Evolutionary conservation across 2,113 vertebrate genomes (phyloP), one percentile per base, ranked within the genome.

Genomic region (Callithrix jacchus): DNA sequence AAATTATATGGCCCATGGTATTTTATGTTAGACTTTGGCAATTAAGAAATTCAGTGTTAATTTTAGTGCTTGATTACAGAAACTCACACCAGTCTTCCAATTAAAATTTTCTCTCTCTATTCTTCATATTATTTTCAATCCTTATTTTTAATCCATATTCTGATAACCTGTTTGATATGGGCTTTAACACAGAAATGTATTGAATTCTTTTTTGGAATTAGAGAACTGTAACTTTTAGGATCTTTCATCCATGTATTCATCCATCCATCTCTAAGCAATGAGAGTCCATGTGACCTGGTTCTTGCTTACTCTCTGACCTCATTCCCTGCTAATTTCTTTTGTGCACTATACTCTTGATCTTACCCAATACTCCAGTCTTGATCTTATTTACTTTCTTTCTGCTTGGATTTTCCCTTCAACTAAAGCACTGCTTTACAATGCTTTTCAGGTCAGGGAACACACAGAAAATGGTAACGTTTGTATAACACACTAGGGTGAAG

Each of bases 1-100:
- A 56, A 77, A 89, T 64, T 79, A 74, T n/a, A 47, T 40, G 47
- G 35, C 58, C 45, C 27, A 80, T 80, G 61, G 45, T 56, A 61
- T 76, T 94, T 93, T 83, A 64, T 66, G 92, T 76, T 56, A 93
- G 71, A 80, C 17, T 77, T 90, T 68, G 61, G 35, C 10, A 49
- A 58, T 20, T 32, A 54, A 42, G 23, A 97, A 68, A 86, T 12
- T 87, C 37, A 77, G 11, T 40, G 21, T 87, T 77, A 42, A 92
- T 82, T 91, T 95, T 74, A 85, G 27, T 49, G 30, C 52, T 89
- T 54, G 27, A 58, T 47, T 76, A 76, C 2, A 66, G 64, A 96
- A 86, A 68, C 8, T 85, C 49, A 86, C 0, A 56, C 3, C 21
- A 74, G 64, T 11, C 10, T 89, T 21, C 14, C 35, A 3, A 32